Percentiles rank a stretch among this genome's conserved stretches.
Conservation (phyloP, 2,888 invertebrate species). For the Hydriomena furcata region DNA sequence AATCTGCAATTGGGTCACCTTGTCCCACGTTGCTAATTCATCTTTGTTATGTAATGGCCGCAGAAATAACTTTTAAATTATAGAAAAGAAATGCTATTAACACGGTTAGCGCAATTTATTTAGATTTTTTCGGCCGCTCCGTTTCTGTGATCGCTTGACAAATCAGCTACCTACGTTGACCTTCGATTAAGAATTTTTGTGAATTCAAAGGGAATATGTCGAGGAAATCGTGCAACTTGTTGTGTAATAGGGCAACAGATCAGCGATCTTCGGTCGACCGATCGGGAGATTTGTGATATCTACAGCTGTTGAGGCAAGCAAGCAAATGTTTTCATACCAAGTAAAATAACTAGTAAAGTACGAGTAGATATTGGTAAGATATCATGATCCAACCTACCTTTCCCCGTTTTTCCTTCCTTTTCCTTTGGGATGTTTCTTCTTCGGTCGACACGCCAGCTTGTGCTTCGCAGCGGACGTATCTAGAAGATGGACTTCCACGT, state of each 20-base stretch:
- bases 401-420: conserved; percentile 41
- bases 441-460: conserved; percentile 89
- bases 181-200: conserved; percentile 22
- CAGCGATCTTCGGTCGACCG: too few relatives aligned
- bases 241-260: too few relatives aligned
- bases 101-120: conserved; percentile 38
- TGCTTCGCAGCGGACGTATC: conserved; percentile 90
- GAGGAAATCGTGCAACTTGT: conserved; percentile 10
- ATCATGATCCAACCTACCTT: conserved; percentile 42
- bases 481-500: conserved; percentile 83
- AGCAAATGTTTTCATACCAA: too few relatives aligned
- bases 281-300: too few relatives aligned
- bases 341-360: background rate
- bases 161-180: conserved; percentile 25
- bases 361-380: background rate
- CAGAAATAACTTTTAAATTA: conserved; percentile 32
- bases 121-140: conserved; percentile 28
- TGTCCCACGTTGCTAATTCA: conserved; percentile 40
- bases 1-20: conserved; percentile 34
- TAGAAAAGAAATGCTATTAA: conserved; percentile 32
- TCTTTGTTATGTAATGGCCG: conserved; percentile 45
- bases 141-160: conserved; percentile 22
- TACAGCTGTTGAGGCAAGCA: too few relatives aligned
- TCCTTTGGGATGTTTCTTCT: conserved; percentile 84
- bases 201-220: conserved; percentile 13